These are phyloP conservation scores for Platichthys flesus DNA, from an alignment of 2,113 vertebrate genomes.

Conservation along the genomic window DNA sequence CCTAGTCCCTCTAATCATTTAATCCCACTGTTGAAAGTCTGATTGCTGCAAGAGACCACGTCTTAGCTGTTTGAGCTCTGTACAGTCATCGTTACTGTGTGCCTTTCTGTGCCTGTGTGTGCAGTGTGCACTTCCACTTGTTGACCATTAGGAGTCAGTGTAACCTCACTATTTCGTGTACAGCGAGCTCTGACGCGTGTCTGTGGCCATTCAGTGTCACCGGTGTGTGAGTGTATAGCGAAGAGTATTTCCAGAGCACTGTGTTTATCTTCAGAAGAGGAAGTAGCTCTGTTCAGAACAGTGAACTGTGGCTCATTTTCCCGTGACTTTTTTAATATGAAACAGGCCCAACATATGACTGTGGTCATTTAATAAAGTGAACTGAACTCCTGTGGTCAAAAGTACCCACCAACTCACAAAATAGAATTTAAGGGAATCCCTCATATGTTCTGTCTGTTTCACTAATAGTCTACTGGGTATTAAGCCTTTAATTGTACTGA, in stretches of 20 bases:
- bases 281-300: slow-evolving; percentile 19
- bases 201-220: neutral
- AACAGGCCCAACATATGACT: slow-evolving; percentile 21
- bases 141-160: slow-evolving; percentile 59
- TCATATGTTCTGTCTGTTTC: neutral
- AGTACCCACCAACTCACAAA: neutral
- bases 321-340: slow-evolving; percentile 27
- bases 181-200: neutral
- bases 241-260: slow-evolving; percentile 21
- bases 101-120: neutral
- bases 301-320: neutral
- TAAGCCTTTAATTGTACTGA: too few species aligned
- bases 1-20: slow-evolving; percentile 59
- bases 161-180: neutral
- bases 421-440: neutral
- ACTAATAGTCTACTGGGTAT: neutral
- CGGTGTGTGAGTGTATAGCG: neutral
- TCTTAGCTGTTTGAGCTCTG: slow-evolving; percentile 14
- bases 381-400: neutral
- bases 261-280: slow-evolving; percentile 30
- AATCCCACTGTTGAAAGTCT: slow-evolving; percentile 55
- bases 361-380: neutral
- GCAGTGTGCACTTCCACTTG: slow-evolving; percentile 27
- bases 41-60: slow-evolving; percentile 33
- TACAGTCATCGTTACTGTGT: slow-evolving; percentile 8